These are phyloP conservation scores for Sesia apiformis DNA, from an alignment of 2,888 invertebrate species.

Conservation along the genomic window DNA sequence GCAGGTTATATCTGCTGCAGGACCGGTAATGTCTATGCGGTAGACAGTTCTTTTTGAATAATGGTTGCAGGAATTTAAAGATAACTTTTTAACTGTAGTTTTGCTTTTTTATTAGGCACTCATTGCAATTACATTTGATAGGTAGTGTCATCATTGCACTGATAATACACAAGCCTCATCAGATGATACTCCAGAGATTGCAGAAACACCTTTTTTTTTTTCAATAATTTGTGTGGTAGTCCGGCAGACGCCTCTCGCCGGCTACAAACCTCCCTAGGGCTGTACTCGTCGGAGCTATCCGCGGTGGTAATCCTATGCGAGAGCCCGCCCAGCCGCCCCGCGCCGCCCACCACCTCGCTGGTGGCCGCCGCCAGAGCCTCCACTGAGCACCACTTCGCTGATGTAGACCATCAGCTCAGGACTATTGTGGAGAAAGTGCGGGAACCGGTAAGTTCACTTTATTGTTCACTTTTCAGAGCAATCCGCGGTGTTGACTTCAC, in stretches of 20 bases:
- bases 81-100: no score
- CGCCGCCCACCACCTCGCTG: slow-evolving; percentile 72
- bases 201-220: no score
- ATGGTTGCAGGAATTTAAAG: no score
- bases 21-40: no score
- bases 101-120: no score
- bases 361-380: slow-evolving; percentile 51
- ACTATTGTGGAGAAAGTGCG: slow-evolving; percentile 66
- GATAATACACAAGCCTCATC: no score
- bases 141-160: no score
- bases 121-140: no score
- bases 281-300: slow-evolving; percentile 93
- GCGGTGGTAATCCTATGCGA: slow-evolving; percentile 91
- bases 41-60: no score
- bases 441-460: slow-evolving; percentile 59
- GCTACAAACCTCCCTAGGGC: slow-evolving; percentile 92
- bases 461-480: background rate
- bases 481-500: background rate
- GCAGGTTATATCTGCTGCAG: no score
- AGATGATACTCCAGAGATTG: no score
- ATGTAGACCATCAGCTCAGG: slow-evolving; percentile 86
- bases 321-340: slow-evolving; percentile 13
- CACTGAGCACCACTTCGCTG: slow-evolving; percentile 96
- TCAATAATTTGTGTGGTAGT: background rate
- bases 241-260: slow-evolving; percentile 78